Evolutionary conservation across 2,113 vertebrate genomes (phyloP).

Genomic region (Todiramphus saurophagus): DNA sequence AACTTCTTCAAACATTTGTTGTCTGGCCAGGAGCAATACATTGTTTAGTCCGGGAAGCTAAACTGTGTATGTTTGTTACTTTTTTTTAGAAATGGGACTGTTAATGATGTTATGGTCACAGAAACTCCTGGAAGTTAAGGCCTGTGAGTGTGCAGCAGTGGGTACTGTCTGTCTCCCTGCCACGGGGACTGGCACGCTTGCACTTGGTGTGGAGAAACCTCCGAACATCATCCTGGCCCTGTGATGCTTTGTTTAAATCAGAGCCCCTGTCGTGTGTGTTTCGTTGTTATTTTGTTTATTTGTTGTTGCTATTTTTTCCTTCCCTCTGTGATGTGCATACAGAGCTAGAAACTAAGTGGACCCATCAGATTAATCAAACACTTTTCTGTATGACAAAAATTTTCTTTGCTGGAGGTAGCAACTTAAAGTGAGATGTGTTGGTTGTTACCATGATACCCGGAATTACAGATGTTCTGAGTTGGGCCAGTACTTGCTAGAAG

Average conservation of each 20-base stretch:
- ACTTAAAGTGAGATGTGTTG: neutral
- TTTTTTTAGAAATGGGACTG: neutral
- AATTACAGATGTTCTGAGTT: neutral
- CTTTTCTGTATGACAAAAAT: neutral
- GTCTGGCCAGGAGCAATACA: neutral
- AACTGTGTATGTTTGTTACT: neutral
- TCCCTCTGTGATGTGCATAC: neutral
- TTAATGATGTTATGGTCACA: neutral
- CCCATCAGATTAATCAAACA: neutral
- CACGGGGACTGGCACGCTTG: neutral
- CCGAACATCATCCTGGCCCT: neutral
- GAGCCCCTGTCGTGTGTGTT: neutral
- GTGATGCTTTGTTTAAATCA: neutral
- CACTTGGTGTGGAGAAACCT: neutral
- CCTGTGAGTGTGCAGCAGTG: neutral
- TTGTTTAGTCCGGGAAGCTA: neutral
- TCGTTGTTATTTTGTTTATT: neutral
- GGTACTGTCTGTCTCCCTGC: neutral
- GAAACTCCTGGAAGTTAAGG: neutral
- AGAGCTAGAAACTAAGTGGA: neutral
- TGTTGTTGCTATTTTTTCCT: neutral
- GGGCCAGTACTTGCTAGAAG: neutral
- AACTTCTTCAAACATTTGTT: neutral
- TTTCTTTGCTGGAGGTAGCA: neutral
- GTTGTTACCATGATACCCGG: neutral